A percentile compares a stretch with the other conserved stretches of the same genome.
Conservation (phyloP, 2,113 vertebrate genomes). For the Sakesphorus luctuosus region DNA sequence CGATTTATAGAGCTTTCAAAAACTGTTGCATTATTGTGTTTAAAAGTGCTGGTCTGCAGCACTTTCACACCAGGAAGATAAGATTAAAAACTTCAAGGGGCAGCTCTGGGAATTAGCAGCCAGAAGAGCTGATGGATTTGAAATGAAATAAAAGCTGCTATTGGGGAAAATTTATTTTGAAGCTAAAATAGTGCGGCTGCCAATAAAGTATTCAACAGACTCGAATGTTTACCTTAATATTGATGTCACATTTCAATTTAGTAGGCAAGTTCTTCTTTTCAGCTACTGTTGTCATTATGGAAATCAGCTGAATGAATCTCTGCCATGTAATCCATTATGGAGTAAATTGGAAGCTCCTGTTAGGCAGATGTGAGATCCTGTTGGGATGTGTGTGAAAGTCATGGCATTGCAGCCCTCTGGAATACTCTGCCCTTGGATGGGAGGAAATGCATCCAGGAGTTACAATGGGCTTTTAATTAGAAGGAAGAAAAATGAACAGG, state of each 20-base stretch:
- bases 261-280: neutral
- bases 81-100: conserved; percentile 55
- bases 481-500: neutral
- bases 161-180: conserved; percentile 47
- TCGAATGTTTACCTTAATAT: conserved; percentile 24
- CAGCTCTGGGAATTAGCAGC: conserved; percentile 57
- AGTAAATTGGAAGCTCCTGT: neutral
- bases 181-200: neutral
- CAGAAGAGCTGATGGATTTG: conserved; percentile 45
- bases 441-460: neutral
- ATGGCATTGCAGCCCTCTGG: neutral
- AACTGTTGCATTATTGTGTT: conserved; percentile 51
- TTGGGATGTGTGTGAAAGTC: rapidly evolving
- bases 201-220: conserved; percentile 18
- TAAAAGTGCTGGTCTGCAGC: conserved; percentile 57
- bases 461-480: conserved; percentile 6
- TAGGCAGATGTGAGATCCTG: neutral
- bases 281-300: conserved; percentile 25
- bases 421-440: neutral
- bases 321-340: neutral
- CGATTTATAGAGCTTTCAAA: conserved; percentile 56
- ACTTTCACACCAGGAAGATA: conserved; percentile 43
- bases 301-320: conserved; percentile 20
- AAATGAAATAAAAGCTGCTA: conserved; percentile 56
- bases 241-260: conserved; percentile 42